A percentile compares a stretch with the other conserved stretches of the same genome.
phyloP scores from a whole-genome alignment of 1,140 invertebrate genomes.

The Caenorhabditis tropicalis region DNA sequence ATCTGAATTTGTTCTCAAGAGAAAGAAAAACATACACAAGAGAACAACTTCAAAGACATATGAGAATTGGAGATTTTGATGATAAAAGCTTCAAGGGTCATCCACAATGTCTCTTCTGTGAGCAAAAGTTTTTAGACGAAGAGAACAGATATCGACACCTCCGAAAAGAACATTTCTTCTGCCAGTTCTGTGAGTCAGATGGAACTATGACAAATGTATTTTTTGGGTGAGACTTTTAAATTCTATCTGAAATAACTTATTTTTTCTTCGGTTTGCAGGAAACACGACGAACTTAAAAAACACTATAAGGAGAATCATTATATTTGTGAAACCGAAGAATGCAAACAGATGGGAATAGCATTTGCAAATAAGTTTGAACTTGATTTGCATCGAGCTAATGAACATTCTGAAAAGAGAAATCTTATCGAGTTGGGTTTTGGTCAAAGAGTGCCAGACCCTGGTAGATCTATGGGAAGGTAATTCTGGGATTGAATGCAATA shows the following conservation, averaged over 20 bases:
- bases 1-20: conserved; percentile 62
- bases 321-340: conserved; percentile 63
- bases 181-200: conserved; percentile 67
- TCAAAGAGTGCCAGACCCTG: conserved; percentile 28
- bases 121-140: conserved; percentile 66
- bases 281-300: conserved; percentile 59
- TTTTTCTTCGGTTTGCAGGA: conserved; percentile 47
- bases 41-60: conserved; percentile 59
- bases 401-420: conserved; percentile 52
- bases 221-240: conserved; percentile 60
- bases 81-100: conserved; percentile 63
- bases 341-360: conserved; percentile 64
- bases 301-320: conserved; percentile 61
- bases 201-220: conserved; percentile 63
- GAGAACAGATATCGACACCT: conserved; percentile 66
- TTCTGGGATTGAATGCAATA: background rate
- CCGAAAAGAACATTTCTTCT: conserved; percentile 67
- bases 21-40: conserved; percentile 63
- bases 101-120: conserved; percentile 65
- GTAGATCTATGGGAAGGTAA: conserved; percentile 11
- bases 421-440: conserved; percentile 59
- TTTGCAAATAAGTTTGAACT: conserved; percentile 64
- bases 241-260: background rate
- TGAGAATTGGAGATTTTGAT: conserved; percentile 54
- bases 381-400: conserved; percentile 59